Evolutionary conservation across 2,797 vertebrate genomes (phyloP).

Genomic region (Gobio occitaniae): DNA sequence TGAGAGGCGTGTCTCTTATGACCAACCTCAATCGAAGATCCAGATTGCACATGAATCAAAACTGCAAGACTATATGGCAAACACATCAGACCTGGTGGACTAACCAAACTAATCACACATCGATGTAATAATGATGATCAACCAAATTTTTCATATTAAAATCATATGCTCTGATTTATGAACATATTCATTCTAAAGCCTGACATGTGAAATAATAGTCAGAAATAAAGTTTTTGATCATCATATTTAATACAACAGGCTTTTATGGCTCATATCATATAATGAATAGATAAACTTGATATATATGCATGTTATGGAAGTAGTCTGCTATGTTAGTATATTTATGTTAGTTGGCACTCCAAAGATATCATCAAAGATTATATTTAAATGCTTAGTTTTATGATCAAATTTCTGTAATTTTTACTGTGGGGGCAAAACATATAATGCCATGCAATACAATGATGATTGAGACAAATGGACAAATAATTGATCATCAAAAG

Average conservation of each 20-base stretch:
- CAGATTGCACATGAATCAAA: slow-evolving; percentile 12
- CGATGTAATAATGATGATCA: background rate
- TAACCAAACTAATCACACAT: background rate
- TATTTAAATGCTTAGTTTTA: background rate
- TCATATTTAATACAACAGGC: background rate
- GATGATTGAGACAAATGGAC: background rate
- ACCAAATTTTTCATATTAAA: background rate
- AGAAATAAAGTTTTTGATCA: no score
- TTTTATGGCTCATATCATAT: background rate
- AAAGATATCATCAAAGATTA: background rate
- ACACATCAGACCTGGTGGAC: background rate
- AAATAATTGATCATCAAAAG: no score
- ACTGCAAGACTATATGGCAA: background rate
- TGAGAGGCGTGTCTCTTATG: slow-evolving; percentile 1
- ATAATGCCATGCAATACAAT: background rate
- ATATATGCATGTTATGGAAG: no score
- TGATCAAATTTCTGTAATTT: background rate
- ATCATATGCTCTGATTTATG: background rate
- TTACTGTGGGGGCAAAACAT: background rate
- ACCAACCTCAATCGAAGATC: slow-evolving; percentile 15
- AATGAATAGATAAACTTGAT: no score
- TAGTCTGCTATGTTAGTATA: no score
- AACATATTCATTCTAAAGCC: background rate
- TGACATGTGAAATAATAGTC: no score
- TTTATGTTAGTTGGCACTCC: no score